A percentile compares a stretch with the other conserved stretches of the same genome.
Conservation (phyloP, 2,888 invertebrate genomes). For the Gymnocheta viridis region DNA sequence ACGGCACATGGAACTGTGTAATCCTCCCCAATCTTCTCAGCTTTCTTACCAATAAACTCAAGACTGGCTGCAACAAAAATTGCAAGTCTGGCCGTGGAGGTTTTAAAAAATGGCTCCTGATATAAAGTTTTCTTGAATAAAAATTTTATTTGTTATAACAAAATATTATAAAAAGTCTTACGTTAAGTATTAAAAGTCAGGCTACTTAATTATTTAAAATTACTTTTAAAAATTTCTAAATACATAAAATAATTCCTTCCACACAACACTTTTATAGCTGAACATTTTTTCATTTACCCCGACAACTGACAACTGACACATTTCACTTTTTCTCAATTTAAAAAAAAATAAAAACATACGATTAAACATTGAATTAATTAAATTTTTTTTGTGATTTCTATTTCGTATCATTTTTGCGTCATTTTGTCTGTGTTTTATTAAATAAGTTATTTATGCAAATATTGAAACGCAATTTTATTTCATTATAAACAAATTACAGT, state of each 20-base stretch:
- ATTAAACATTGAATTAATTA: slow-evolving; percentile 32
- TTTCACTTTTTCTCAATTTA: neutral
- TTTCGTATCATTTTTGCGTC: slow-evolving; percentile 13
- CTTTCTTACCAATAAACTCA: too few relatives aligned
- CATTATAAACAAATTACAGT: slow-evolving; percentile 35
- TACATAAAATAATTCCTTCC: neutral
- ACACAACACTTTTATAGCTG: neutral
- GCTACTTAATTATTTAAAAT: neutral
- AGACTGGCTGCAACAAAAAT: too few relatives aligned
- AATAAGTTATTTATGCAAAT: slow-evolving; percentile 61
- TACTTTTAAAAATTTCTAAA: neutral
- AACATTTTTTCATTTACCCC: neutral
- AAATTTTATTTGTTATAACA: too few relatives aligned
- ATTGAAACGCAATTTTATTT: slow-evolving; percentile 53
- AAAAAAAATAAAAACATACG: neutral
- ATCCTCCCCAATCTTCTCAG: too few relatives aligned
- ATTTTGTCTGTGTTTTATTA: slow-evolving; percentile 16
- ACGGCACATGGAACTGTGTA: too few relatives aligned
- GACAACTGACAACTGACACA: neutral
- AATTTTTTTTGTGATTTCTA: neutral
- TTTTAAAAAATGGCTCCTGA: too few relatives aligned
- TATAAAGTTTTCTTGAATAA: too few relatives aligned
- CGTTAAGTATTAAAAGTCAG: neutral
- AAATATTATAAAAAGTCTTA: neutral
- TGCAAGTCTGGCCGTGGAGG: too few relatives aligned